Base-by-base conservation (phyloP, 1,140 invertebrate genomes). In the Drosophila willistoni region DNA sequence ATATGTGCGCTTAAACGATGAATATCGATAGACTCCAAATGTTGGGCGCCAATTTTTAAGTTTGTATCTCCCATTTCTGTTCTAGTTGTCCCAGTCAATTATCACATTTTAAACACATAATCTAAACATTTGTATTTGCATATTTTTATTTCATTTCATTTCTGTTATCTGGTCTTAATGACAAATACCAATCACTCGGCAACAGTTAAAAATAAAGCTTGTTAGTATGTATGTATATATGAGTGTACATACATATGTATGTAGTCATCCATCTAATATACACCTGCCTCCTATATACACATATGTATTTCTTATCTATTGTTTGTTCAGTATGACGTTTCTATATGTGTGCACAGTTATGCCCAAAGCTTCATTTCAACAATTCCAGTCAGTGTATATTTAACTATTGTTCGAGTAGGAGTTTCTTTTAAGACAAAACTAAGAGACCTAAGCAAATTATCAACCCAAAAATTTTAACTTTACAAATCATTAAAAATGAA, bases 1-100 rank as follows among this genome's bases (percentile, higher is more conserved):
- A 22, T 1, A 2, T 51, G 29, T 29, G 29, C 0, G 5, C 29
- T 10, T 14, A 57, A 57, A 29, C 55, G 55, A 57, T 57, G 55
- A 61, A 61, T 61, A 41, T 42, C 59, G 33, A 61, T 39, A 22
- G 59, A 19, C 14, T n/a, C n/a, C n/a, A n/a, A n/a, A n/a, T n/a
- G n/a, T n/a, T 17, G 14, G 17, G 44, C 44, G 44, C 44, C 44
- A 47, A 47, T 3, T 17, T 17, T 47, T 47, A 4, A 47, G 3
- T 47, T 47, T 19, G 2, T 2, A 19, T 47, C 4, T 47, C 14
- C 14, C 10, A 12, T 39, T 12, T 39, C 36, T 22, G 0, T 12
- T 3, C 10, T 1, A 39, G 10, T 13, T 39, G 36, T 39, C 10
- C 36, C 3, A 9, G 36, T 39, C 36, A 39, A 1, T 13, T 10